Evolutionary conservation across 30 jellyfish, hydroid and myxozoan species (phyloP).

Genomic region (Catostylus mosaicus): DNA sequence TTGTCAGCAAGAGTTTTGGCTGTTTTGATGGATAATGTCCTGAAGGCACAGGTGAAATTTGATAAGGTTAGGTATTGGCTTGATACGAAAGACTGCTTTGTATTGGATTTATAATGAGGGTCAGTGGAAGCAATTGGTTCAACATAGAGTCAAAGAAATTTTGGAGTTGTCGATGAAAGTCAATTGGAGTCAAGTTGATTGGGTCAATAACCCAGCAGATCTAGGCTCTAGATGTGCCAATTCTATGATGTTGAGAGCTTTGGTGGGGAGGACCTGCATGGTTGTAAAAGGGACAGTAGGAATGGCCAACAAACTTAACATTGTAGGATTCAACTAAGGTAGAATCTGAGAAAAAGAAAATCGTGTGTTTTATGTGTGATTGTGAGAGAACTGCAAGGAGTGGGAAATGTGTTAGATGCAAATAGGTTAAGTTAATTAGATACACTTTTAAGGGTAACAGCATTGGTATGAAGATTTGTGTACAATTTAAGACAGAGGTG

Average conservation of each 20-base stretch:
- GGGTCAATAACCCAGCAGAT: constrained; percentile 64
- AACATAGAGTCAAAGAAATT: constrained; percentile 34
- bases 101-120: constrained; percentile 43
- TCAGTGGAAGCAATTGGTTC: constrained; percentile 41
- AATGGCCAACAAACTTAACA: constrained; percentile 24
- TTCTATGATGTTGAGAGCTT: not conserved
- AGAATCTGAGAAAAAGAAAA: constrained; percentile 27
- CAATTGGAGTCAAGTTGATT: constrained; percentile 36
- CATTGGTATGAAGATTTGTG: constrained; percentile 24
- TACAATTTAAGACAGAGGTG: not conserved
- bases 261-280: constrained; percentile 66
- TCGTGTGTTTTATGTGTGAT: constrained; percentile 15
- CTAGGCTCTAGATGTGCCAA: constrained; percentile 35
- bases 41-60: constrained; percentile 18
- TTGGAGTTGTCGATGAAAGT: constrained; percentile 1
- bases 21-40: constrained; percentile 22
- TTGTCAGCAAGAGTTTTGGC: constrained; percentile 43
- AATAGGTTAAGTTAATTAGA: constrained; percentile 8
- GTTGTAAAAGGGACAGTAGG: constrained; percentile 21
- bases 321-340: not conserved
- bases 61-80: constrained; percentile 29
- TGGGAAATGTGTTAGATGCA: constrained; percentile 28
- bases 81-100: constrained; percentile 45
- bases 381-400: not conserved
- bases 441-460: constrained; percentile 15